These are phyloP conservation scores for Silvanus unidentatus DNA, from an alignment of 2,888 invertebrate genomes.

Conservation along the genomic window DNA sequence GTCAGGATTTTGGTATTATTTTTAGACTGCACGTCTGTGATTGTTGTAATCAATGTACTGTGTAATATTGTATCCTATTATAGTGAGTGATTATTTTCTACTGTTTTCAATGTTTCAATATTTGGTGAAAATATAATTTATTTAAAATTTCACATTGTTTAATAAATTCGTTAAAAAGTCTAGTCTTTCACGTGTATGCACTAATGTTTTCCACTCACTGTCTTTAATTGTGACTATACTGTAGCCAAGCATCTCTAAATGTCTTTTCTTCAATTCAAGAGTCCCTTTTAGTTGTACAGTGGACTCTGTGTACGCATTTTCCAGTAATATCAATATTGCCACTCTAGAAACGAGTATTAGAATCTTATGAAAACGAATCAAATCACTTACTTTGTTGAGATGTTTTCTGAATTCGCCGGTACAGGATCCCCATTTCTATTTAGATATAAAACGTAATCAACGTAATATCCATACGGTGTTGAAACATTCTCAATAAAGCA, in stretches of 20 bases:
- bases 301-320: constrained; percentile 49
- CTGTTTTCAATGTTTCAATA: too few species aligned
- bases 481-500: constrained; percentile 33
- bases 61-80: too few species aligned
- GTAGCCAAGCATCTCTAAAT: constrained; percentile 60
- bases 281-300: constrained; percentile 48
- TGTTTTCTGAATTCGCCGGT: constrained; percentile 14
- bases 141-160: too few species aligned
- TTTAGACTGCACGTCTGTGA: too few species aligned
- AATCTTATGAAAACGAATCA: constrained; percentile 1
- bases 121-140: too few species aligned
- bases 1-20: too few species aligned
- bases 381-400: constrained; percentile 24
- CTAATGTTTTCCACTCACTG: constrained; percentile 52
- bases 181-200: constrained; percentile 49
- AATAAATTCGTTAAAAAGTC: constrained; percentile 42
- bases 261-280: constrained; percentile 50
- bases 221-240: constrained; percentile 51
- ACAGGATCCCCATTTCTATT: constrained; percentile 25
- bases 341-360: constrained; percentile 37
- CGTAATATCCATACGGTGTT: constrained; percentile 47
- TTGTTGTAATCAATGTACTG: too few species aligned
- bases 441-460: constrained; percentile 42
- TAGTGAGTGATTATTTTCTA: too few species aligned
- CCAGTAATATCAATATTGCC: constrained; percentile 47